Base-by-base conservation (phyloP, 2,797 vertebrate genomes). In the Prunella strophiata region DNA sequence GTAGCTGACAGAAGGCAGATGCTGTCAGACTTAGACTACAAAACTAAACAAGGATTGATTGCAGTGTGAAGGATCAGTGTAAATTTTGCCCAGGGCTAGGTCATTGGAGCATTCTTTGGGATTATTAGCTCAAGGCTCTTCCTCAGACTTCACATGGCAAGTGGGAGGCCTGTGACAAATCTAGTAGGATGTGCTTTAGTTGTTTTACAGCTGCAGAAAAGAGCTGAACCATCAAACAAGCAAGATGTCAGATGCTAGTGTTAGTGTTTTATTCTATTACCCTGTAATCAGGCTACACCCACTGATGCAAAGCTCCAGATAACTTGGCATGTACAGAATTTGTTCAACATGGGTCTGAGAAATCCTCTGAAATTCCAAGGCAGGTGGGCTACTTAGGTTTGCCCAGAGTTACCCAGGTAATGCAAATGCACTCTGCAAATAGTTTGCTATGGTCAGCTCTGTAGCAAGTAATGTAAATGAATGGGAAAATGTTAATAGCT, bases 21-120 rank as follows among this genome's bases (percentile, higher is more conserved):
- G 13, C 40, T 70, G 10, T 73, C 76, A 70, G 63, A 19, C 55
- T 92, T 58, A 5, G 47, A 47, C 62, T 82, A 26, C 34, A 63
- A 70, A 95, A 84, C 54, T 93, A 89, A 94, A 86, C 72, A 86
- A 88, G 55, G 36, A 30, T 48, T 94, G 91, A 94, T 88, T 90
- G 73, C 85, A 86, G 43, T 26, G 36, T 77, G 62, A 92, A 80
- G 42, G 61, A 85, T 61, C 88, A 52, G 66, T 26, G 26, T 68
- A 77, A 86, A 52, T 93, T 90, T 90, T 94, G 76, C 80, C 76
- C 74, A 38, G 43, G 83, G 88, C 40, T 68, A 26, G 29, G 43
- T 73, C 85, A 34, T 38, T 59, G 71, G 74, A 63, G 36, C 42
- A 30, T 34, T 77, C 29, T 81, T 93, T 70, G 43, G 47, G 62